Evolutionary conservation across 2,113 vertebrate species (phyloP), one percentile per base, ranked within the genome.

Genomic region (Cisticola juncidis): DNA sequence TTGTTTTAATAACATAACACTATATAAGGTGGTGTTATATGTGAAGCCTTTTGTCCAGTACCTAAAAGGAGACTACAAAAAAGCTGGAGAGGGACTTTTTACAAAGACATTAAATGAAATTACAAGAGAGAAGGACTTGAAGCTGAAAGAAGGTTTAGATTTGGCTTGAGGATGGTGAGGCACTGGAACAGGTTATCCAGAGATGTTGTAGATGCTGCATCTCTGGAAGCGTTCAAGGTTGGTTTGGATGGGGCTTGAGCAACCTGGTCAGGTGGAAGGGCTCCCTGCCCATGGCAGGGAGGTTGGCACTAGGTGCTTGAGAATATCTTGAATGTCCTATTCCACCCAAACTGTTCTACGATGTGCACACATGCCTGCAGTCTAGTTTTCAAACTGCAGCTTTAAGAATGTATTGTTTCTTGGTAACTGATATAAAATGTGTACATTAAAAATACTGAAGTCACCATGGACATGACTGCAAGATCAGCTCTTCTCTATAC

Each of bases 311-410:
- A 28, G 28, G 5, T 74, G 33, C 11, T 74, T 77, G 45, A 45
- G 33, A 36, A 60, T 36, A 33, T 77, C 33, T 51, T 12, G n/a
- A 60, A 68, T 0, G 0, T 60, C 9, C 4, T 58, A 45, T 81
- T 74, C 28, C 11, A 47, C 38, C 5, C 7, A 60, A 24, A 35
- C 16, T 0, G 0, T 45, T 73, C 33, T 8, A 6, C 1, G 2
- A 35, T 81, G n/a, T 9, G 16, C 5, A 26, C 3, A 8, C 2
- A 5, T 25, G 11, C n/a, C 17, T 68, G 61, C 38, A 60, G 6
- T 76, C 9, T 24, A 17, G 5, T 47, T 93, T 14, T 48, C 44
- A 40, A 84, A 40, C 18, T 68, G 35, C 61, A 80, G 12, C 23
- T 82, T 86, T 65, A 87, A 77, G 28, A 73, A 45, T 47, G 0